These are phyloP conservation scores for Dysmachus trigonus DNA, from an alignment of 2,888 invertebrate genomes.

Conservation along the genomic window DNA sequence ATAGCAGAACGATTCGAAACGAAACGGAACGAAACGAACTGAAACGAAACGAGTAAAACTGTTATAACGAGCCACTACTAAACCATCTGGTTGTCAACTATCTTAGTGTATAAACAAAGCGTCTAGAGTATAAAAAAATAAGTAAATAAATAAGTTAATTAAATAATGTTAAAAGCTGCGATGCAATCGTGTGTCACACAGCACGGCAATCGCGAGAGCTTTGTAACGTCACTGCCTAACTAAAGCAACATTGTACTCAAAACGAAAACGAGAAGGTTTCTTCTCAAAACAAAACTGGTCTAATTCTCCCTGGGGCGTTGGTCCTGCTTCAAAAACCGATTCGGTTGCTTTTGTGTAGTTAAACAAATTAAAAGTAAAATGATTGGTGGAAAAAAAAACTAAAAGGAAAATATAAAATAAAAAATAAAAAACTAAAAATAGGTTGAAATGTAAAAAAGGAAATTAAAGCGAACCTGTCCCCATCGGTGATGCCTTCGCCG, in stretches of 20 bases:
- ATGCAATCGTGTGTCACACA: neutral
- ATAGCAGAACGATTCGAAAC: constrained; percentile 11
- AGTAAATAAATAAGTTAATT: neutral
- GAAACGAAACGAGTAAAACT: neutral
- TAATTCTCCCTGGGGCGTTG: constrained; percentile 14
- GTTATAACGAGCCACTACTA: constrained; percentile 39
- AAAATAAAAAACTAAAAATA: constrained; percentile 15
- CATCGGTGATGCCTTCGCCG: constrained; percentile 84
- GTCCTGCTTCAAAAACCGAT: constrained; percentile 1
- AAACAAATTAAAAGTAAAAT: constrained; percentile 29
- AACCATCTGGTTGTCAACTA: neutral
- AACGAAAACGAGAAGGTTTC: neutral
- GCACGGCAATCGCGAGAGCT: neutral
- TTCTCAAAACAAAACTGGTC: constrained; percentile 12
- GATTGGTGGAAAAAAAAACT: constrained; percentile 4
- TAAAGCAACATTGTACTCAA: neutral
- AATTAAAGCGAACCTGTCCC: constrained; percentile 76
- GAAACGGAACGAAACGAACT: neutral
- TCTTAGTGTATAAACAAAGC: neutral
- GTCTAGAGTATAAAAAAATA: neutral
- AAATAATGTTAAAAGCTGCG: constrained; percentile 21
- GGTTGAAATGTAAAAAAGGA: constrained; percentile 6
- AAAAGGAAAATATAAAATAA: neutral
- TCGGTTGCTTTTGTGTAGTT: neutral
- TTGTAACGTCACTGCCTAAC: neutral